Evolutionary conservation across 1,140 invertebrate genomes (phyloP).

Genomic region (Lepidurus packardi): DNA sequence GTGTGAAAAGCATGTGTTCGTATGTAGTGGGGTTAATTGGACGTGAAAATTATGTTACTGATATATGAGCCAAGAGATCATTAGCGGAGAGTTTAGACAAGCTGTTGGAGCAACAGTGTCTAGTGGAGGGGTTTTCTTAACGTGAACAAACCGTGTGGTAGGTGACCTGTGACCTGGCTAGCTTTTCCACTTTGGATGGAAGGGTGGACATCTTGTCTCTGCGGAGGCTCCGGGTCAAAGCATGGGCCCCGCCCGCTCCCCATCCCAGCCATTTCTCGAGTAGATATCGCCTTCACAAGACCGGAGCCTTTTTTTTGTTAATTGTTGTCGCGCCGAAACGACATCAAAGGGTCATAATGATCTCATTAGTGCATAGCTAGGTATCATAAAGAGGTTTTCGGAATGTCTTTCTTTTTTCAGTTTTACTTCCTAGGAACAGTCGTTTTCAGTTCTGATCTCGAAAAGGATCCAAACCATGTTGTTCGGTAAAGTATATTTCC

Average conservation of each 20-base stretch:
- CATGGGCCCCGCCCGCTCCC: neutral
- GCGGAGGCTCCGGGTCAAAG: constrained; percentile 7
- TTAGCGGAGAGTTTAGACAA: constrained; percentile 4
- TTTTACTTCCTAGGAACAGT: neutral
- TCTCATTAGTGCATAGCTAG: neutral
- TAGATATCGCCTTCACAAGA: neutral
- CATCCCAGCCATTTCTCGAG: neutral
- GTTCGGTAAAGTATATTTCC: no score
- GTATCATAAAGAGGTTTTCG: neutral
- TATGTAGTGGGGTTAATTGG: neutral
- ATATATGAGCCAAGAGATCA: neutral
- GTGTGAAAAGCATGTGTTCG: constrained; percentile 9
- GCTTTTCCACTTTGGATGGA: neutral
- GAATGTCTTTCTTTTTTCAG: neutral
- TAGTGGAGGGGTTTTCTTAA: neutral
- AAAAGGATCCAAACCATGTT: no score
- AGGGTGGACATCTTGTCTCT: neutral
- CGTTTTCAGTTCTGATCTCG: no score
- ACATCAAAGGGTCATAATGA: constrained; percentile 4
- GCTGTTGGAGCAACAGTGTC: constrained; percentile 6
- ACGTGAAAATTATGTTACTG: neutral
- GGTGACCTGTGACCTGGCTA: constrained; percentile 13
- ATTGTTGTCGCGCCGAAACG: constrained; percentile 6
- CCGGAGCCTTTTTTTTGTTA: neutral
- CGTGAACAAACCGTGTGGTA: neutral